Conservation (phyloP, 2,797 vertebrate species). For the Catamblyrhynchus diadema region DNA sequence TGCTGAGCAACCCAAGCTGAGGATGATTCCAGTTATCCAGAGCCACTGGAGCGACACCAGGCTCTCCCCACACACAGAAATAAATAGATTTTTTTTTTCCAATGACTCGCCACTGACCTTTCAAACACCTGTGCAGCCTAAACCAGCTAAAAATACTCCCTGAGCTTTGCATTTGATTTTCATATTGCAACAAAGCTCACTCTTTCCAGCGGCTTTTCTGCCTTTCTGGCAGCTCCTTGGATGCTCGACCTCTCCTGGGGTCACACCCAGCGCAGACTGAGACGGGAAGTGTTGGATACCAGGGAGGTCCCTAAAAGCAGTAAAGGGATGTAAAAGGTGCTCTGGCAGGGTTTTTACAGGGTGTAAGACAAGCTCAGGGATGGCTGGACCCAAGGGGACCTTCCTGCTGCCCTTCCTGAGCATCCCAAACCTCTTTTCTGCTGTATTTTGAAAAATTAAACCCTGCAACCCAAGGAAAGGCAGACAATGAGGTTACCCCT, state of each 20-base stretch:
- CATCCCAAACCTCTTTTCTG: background rate
- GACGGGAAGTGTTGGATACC: background rate
- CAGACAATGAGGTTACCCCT: rapidly evolving
- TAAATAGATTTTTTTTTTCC: background rate
- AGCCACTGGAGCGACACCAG: rapidly evolving
- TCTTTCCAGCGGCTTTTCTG: background rate
- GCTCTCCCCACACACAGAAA: background rate
- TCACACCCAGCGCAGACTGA: rapidly evolving
- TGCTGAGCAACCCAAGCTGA: background rate
- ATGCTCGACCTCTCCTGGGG: background rate
- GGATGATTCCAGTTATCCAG: background rate
- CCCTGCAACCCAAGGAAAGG: background rate
- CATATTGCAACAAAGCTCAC: slow-evolving; percentile 42
- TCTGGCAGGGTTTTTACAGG: rapidly evolving
- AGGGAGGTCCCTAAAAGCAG: background rate
- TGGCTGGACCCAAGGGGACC: background rate
- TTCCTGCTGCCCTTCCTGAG: background rate
- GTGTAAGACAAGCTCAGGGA: background rate
- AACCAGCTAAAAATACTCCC: slow-evolving; percentile 51
- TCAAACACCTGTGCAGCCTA: slow-evolving; percentile 61
- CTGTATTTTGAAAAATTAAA: background rate
- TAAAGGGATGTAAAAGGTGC: background rate
- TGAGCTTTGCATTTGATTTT: slow-evolving; percentile 37
- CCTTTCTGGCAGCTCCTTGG: background rate
- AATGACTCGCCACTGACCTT: slow-evolving; percentile 54